Base-by-base conservation (phyloP, 2,113 vertebrate species). In the Coptodon rendalli region DNA sequence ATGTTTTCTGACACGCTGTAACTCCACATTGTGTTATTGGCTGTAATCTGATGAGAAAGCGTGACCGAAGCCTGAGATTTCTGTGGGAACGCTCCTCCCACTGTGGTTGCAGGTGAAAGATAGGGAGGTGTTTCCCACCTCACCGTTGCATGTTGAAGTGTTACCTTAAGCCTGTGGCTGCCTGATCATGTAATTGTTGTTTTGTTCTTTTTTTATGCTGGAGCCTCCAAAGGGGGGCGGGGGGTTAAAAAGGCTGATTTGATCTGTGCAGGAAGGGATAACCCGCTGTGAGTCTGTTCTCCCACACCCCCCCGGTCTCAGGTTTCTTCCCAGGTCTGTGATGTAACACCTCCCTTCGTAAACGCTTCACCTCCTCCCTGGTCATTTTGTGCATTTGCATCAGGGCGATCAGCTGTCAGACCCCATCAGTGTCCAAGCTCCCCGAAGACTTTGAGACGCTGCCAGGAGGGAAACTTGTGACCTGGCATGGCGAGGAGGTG, bases 351-450 rank as follows among this genome's bases (percentile, higher is more conserved):
- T 52, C 16, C 27, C 6, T 50, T 78, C 10, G 6, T n/a, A 13
- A 52, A 52, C 4, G 45, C 73, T 50, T 52, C 73, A 52, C 45
- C 17, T 71, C 84, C 14, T 52, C 7, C 50, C 7, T 1, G 29
- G 43, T 86, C 76, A 86, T 91, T 89, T 86, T 31, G 68, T 78
- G 78, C 84, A 91, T 93, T 54, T 81, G 83, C 81, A 53, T 19
- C 73, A 1, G 9, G 22, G 57, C 9, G 68, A 86, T 91, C 85
- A 87, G 57, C 91, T 78, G 88, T 90, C 91, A 40, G 86, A n/a
- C 52, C 71, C 40, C 71, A 81, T 88, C 83, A 36, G 40, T 19
- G 40, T 81, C 50, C 1, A 10, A 14, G 82, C 81, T 34, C 24
- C 22, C 12, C 3, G 3, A 17, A 61, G 78, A 61, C 87, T 84